These are phyloP conservation scores for Lagorchestes hirsutus DNA, from an alignment of 2,797 vertebrate species.

Conservation along the genomic window DNA sequence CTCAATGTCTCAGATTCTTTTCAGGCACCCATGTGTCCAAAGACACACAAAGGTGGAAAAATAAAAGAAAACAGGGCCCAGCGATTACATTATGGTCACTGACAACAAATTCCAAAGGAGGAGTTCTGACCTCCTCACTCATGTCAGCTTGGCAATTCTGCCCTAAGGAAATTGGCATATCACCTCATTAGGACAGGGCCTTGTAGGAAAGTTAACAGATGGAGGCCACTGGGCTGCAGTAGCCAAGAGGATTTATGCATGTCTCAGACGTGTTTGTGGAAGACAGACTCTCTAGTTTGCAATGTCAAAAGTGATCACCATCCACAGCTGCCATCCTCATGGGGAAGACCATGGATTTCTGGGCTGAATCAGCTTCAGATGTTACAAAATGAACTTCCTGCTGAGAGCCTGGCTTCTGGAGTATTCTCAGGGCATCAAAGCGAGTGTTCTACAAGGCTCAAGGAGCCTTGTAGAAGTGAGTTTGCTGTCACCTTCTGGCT, in stretches of 20 bases:
- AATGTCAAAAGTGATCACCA: neutral
- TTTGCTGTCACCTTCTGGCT: neutral
- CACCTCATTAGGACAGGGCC: rapidly evolving
- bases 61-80: neutral
- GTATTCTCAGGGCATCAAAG: neutral
- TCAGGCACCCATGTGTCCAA: neutral
- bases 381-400: neutral
- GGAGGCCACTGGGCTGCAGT: neutral
- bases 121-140: rapidly evolving
- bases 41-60: neutral
- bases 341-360: neutral
- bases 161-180: neutral
- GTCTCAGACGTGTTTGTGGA: neutral
- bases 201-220: neutral
- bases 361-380: rapidly evolving
- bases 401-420: neutral
- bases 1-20: neutral
- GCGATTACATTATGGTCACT: rapidly evolving
- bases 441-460: neutral
- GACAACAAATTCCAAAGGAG: neutral
- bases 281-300: neutral
- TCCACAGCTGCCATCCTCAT: rapidly evolving
- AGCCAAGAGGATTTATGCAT: neutral
- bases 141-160: neutral
- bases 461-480: neutral